Evolutionary conservation across 53 echinoderm and acorn worm species (phyloP).

Genomic region (Arbacia lixula): DNA sequence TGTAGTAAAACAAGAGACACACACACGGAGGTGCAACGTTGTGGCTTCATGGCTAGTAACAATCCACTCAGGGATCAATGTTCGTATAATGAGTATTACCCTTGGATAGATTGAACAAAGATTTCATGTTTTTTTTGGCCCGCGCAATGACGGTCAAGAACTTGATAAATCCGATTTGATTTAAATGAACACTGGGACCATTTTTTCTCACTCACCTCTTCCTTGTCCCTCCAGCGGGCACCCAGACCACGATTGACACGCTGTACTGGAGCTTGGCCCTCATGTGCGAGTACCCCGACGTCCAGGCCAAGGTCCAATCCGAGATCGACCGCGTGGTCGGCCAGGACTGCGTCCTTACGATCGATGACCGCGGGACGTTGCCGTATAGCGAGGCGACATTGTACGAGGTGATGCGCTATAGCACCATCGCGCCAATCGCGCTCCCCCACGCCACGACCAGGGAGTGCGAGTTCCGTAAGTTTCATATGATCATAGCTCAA

Average conservation of each 20-base stretch:
- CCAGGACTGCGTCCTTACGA: conserved; percentile 12
- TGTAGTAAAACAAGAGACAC: too few species aligned
- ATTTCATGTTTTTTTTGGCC: too few species aligned
- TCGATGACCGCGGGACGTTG: conserved; percentile 35
- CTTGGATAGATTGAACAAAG: too few species aligned
- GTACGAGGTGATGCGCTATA: conserved; percentile 43
- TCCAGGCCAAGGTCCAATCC: conserved; percentile 39
- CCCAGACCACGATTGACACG: conserved; percentile 26
- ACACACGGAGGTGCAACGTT: too few species aligned
- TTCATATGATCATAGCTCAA: too few species aligned
- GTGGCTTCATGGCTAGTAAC: too few species aligned
- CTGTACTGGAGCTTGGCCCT: conserved; percentile 35
- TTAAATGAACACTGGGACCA: too few species aligned
- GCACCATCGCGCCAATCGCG: conserved; percentile 21
- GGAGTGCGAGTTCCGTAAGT: conserved; percentile 35
- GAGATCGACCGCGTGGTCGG: conserved; percentile 52
- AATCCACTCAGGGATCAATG: too few species aligned
- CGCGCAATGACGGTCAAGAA: too few species aligned
- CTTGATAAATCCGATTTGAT: too few species aligned
- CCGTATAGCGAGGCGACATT: conserved; percentile 50
- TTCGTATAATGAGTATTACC: too few species aligned
- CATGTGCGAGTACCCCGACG: conserved; percentile 23
- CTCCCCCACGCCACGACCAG: conserved; percentile 36
- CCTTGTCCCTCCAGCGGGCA: conserved; percentile 30
- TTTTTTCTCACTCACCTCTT: too few species aligned